Evolutionary conservation across 2,888 invertebrate species (phyloP), one percentile per base, ranked within the genome.

Genomic region (Frankliniella fusca): DNA sequence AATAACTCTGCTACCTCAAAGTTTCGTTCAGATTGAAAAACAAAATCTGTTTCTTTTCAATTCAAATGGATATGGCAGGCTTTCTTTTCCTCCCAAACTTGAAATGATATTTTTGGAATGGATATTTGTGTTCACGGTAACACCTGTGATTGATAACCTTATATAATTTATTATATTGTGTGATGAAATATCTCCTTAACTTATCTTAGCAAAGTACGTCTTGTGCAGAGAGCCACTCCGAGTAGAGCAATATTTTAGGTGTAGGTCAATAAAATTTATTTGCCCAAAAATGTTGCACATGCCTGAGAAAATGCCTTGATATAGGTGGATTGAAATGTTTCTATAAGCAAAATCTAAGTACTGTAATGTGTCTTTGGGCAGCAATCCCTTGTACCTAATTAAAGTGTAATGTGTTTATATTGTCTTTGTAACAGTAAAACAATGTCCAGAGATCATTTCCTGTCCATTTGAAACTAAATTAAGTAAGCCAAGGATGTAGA

Each of bases 361-460:
- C 27, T 27, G 70, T 27, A 12, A 8, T 27, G 61, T 61, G 61
- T 61, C 27, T 76, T 23, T 76, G 27, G 70, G 70, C 70, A 76
- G 70, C 70, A 76, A 76, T 76, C 12, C 23, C 70, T 76, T 23
- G 70, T 76, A 76, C 70, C 70, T 76, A 23, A 76, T 76, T 76
- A 76, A 76, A 76, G n/a, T 76, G 10, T 76, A 27, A 76, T 27
- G 8, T 76, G 70, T 76, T 76, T 23, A 70, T 70, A 12, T 23
- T 76, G 70, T 76, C n/a, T 61, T 61, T 27, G 27, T 76, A 27
- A 11, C 8, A 76, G 27, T 76, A 27, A 27, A 9, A 12, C 23
- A 27, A 27, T 76, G 70, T 76, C 27, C 70, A 76, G 23, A 76
- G 10, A 23, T 76, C 27, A n/a, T 23, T 76, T 23, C 70, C 70